Evolutionary conservation across 2,888 invertebrate genomes (phyloP).

Genomic region (Halictus quadricinctus): DNA sequence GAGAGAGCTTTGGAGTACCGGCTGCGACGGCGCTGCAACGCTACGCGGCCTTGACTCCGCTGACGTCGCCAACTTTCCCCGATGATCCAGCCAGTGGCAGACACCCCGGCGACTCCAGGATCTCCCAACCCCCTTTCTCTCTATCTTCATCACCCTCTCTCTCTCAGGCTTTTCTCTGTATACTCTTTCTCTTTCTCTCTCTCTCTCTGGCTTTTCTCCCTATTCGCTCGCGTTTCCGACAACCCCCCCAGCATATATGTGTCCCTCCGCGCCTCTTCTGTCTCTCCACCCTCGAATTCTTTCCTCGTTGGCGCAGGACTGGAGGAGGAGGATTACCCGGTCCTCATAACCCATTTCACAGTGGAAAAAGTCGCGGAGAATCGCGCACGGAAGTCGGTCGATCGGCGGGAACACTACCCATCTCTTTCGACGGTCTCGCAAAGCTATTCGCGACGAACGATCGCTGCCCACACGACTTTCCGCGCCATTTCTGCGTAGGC

Average conservation of each 20-base stretch:
- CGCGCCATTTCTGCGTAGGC: no score
- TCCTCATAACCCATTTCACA: slow-evolving; percentile 69
- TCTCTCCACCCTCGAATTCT: slow-evolving; percentile 52
- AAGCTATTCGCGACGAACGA: neutral
- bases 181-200: neutral
- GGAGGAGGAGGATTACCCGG: slow-evolving; percentile 44
- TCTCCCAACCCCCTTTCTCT: slow-evolving; percentile 18
- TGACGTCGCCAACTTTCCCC: slow-evolving; percentile 77
- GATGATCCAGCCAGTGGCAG: slow-evolving; percentile 74
- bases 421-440: neutral
- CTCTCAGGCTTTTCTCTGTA: neutral
- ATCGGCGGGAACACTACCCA: neutral
- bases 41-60: slow-evolving; percentile 79
- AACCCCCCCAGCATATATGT: slow-evolving; percentile 3
- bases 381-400: slow-evolving; percentile 44
- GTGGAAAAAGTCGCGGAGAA: slow-evolving; percentile 37
- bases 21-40: slow-evolving; percentile 66
- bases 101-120: slow-evolving; percentile 72
- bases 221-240: neutral
- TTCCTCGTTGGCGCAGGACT: slow-evolving; percentile 50
- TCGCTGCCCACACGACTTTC: neutral
- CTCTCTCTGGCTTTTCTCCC: neutral
- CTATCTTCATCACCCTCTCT: neutral
- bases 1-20: slow-evolving; percentile 50
- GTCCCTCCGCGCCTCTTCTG: slow-evolving; percentile 27